Evolutionary conservation across 2,888 invertebrate species (phyloP).

Genomic region (Dione vanillae): DNA sequence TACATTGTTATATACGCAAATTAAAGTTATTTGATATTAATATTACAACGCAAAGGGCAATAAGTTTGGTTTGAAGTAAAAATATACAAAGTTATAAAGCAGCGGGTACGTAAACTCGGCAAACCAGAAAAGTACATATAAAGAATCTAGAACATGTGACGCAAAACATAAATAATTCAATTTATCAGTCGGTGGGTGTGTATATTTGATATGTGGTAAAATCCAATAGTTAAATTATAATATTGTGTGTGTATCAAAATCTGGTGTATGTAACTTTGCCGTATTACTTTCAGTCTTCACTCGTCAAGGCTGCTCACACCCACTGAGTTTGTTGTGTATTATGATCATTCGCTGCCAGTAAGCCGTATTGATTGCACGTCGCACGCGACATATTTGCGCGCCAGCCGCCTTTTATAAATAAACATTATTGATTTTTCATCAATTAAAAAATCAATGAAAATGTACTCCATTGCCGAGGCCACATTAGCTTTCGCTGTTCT

Average conservation of each 20-base stretch:
- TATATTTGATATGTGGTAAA: slow-evolving; percentile 41
- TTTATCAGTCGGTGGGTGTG: slow-evolving; percentile 52
- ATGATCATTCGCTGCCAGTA: slow-evolving; percentile 65
- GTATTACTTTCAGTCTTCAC: slow-evolving; percentile 53
- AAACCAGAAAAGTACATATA: slow-evolving; percentile 4
- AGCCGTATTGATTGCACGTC: slow-evolving; percentile 66
- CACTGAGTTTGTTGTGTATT: slow-evolving; percentile 59
- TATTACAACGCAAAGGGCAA: background rate
- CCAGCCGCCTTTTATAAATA: slow-evolving; percentile 34
- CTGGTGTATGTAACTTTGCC: slow-evolving; percentile 51
- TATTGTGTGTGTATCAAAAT: slow-evolving; percentile 32
- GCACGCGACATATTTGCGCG: slow-evolving; percentile 50
- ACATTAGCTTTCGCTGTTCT: slow-evolving; percentile 76
- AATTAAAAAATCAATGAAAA: slow-evolving; percentile 57
- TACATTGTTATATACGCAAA: background rate
- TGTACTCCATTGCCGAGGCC: slow-evolving; percentile 80
- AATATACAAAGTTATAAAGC: background rate
- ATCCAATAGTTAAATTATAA: slow-evolving; percentile 30
- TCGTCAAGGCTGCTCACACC: slow-evolving; percentile 66
- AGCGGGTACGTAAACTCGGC: background rate
- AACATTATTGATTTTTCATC: slow-evolving; percentile 41
- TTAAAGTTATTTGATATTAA: background rate
- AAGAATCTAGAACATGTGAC: slow-evolving; percentile 46
- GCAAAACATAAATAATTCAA: slow-evolving; percentile 46
- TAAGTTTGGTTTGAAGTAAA: background rate